Percentiles rank a stretch among this genome's conserved stretches.
These are phyloP conservation scores for Meloidogyne chitwoodi DNA, from an alignment of 1,140 invertebrate species.

Conservation along the genomic window DNA sequence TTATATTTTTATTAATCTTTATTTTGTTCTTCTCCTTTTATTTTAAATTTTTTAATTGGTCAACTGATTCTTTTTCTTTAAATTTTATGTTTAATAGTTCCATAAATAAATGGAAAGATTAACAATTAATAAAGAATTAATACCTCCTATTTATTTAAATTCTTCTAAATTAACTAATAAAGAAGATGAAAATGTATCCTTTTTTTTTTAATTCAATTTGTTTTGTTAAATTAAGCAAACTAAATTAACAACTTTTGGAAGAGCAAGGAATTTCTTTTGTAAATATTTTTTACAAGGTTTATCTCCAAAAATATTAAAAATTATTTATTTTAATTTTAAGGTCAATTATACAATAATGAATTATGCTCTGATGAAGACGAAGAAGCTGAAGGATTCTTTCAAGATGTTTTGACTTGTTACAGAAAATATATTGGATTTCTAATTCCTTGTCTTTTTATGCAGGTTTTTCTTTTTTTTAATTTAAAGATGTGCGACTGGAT, in stretches of 20 bases:
- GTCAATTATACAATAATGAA: background rate
- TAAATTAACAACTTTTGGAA: background rate
- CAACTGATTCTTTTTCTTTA: too few species aligned
- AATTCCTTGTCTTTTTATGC: slow-evolving; percentile 42
- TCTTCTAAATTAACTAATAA: background rate
- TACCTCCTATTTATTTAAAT: background rate
- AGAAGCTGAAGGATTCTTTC: background rate
- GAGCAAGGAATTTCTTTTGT: slow-evolving; percentile 8
- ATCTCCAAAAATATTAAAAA: background rate
- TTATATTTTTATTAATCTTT: too few species aligned
- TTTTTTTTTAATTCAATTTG: too few species aligned
- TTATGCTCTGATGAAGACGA: background rate
- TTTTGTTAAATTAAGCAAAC: background rate
- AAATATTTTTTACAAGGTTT: slow-evolving; percentile 24
- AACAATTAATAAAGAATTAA: background rate
- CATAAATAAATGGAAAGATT: background rate
- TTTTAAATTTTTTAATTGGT: too few species aligned
- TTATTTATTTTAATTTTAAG: background rate
- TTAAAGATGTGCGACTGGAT: too few species aligned
- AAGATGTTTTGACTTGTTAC: slow-evolving; percentile 22
- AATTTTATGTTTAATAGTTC: too few species aligned
- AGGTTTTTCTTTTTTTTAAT: slow-evolving; percentile 18
- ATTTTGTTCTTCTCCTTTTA: too few species aligned
- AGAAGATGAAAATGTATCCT: background rate
- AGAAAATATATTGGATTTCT: slow-evolving; percentile 44